Conservation (phyloP, 2,797 vertebrate genomes). For the Pipistrellus kuhlii region DNA sequence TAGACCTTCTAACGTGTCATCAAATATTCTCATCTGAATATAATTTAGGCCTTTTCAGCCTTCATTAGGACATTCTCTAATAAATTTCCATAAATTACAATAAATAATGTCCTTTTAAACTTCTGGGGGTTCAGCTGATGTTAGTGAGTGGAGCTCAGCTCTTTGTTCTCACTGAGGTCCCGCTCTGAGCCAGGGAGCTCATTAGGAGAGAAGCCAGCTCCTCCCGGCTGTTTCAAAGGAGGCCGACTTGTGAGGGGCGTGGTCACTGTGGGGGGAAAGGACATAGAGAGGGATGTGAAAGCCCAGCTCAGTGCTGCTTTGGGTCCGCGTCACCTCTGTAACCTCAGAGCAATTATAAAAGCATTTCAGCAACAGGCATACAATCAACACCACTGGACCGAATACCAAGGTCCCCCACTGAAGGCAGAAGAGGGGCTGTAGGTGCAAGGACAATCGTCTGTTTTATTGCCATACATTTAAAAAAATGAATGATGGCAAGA, state of each 20-base stretch:
- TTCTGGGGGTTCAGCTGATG: conserved; percentile 57
- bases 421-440: not conserved
- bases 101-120: conserved; percentile 79
- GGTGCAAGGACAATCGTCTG: not conserved
- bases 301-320: not conserved
- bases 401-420: not conserved
- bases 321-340: not conserved
- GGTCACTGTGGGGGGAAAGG: not conserved
- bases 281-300: not conserved
- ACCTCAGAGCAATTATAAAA: not conserved
- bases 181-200: not conserved
- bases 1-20: conserved; percentile 77
- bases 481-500: not conserved
- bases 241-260: not conserved
- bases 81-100: conserved; percentile 85
- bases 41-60: conserved; percentile 81
- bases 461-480: not conserved
- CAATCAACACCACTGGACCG: not conserved
- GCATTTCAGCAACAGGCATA: not conserved
- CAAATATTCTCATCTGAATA: conserved; percentile 81
- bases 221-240: not conserved
- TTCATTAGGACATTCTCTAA: conserved; percentile 77
- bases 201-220: not conserved
- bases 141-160: conserved; percentile 13
- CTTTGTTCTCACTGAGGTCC: conserved; percentile 20